Evolutionary conservation across 64 coral and sea anemone genomes (phyloP), one percentile per base, ranked within the genome.

Genomic region (Acropora tenuis): DNA sequence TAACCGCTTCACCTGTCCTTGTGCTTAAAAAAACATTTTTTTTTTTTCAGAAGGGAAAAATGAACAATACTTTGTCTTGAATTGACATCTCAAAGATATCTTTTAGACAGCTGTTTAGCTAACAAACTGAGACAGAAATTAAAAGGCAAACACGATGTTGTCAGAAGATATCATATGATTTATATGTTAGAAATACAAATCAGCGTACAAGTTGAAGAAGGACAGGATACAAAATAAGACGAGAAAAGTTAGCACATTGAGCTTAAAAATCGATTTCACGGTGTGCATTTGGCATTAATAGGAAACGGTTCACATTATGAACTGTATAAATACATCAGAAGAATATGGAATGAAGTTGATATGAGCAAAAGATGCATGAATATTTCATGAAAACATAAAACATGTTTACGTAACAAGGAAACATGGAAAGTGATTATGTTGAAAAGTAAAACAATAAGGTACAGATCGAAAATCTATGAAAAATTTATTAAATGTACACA

Each of bases 61-160:
- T 75, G 41, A 2, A n/a, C 30, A 45, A 44, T 40, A 10, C 2
- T 42, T 45, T 75, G 20, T 9, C 1, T 43, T 43, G 5, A 66
- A 20, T 9, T 49, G 82, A 71, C 65, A 85, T 71, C 7, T 18
- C 16, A 30, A 41, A 18, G 66, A 71, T 69, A 85, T 69, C 18
- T 11, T 12, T 44, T 3, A 16, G 66, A 85, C 82, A 71, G 82
- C 63, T 85, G 82, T 71, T 69, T 60, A 67, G 10, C 66, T 13
- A 61, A 48, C 1, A 16, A 16, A 85, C 17, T 47, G 6, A 47
- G 71, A 67, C 43, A 48, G 2, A 48, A 48, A 77, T 30, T 48
- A 30, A 71, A 85, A 72, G 18, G 82, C 82, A 85, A 85, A 85
- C 44, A 85, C 43, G 10, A 30, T 41, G 16, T 71, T 49, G 63